Evolutionary conservation across 2,113 vertebrate genomes (phyloP).

Genomic region (Pristiophorus japonicus): DNA sequence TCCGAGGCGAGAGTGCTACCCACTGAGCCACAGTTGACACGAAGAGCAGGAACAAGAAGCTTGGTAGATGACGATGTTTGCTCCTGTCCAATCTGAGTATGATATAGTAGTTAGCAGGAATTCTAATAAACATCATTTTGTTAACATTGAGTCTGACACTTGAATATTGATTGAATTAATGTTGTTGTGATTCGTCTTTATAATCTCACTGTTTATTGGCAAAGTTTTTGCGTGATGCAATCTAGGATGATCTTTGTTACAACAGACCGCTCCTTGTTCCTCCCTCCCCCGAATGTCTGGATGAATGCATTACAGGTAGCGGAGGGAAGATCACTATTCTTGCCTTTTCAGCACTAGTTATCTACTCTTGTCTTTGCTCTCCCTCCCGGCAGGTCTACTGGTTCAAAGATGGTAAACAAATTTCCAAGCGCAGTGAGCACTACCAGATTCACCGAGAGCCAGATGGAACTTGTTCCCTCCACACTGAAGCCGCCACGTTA

Average conservation of each 20-base stretch:
- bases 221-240: background rate
- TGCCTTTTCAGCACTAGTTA: background rate
- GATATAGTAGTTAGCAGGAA: no score
- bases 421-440: slow-evolving; percentile 89
- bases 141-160: background rate
- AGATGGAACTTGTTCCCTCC: slow-evolving; percentile 84
- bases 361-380: background rate
- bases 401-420: slow-evolving; percentile 99
- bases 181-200: no score
- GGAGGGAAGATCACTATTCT: background rate
- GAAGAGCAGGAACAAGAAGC: no score
- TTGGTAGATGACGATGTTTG: background rate
- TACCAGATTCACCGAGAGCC: slow-evolving; percentile 80
- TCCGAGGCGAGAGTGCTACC: no score
- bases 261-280: background rate
- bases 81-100: no score
- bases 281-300: background rate
- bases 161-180: no score
- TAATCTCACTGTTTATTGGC: background rate
- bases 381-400: slow-evolving; percentile 76
- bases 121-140: no score
- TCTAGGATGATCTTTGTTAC: background rate
- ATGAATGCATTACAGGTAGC: background rate
- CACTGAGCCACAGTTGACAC: no score
- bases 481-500: slow-evolving; percentile 71